phyloP scores from a whole-genome alignment of 1,140 invertebrate genomes.

The Papilio glaucus region DNA sequence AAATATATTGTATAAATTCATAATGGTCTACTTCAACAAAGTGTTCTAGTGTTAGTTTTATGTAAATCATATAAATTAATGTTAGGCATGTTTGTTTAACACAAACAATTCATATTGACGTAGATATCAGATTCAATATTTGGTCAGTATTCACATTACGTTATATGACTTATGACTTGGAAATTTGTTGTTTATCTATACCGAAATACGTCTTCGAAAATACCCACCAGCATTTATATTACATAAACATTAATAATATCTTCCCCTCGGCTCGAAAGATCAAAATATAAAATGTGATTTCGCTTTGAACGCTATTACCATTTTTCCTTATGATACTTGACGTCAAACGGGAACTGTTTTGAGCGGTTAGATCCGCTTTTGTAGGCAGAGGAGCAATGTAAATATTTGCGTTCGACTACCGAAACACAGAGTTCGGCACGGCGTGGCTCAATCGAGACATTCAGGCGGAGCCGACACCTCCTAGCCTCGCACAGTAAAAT shows the following conservation, averaged over 20 bases:
- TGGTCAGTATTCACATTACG: not conserved
- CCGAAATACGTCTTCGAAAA: constrained; percentile 2
- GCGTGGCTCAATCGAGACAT: not conserved
- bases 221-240: constrained; percentile 16
- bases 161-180: not conserved
- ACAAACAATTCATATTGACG: not conserved
- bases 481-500: constrained; percentile 9
- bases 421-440: not conserved
- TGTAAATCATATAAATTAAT: no score
- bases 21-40: no score
- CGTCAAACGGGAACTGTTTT: constrained; percentile 58
- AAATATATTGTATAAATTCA: no score
- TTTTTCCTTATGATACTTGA: constrained; percentile 47
- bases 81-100: not conserved
- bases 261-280: constrained; percentile 1
- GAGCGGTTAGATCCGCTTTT: constrained; percentile 50
- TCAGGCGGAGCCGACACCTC: no score
- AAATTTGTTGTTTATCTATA: constrained; percentile 10
- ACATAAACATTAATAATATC: constrained; percentile 31
- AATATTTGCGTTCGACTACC: constrained; percentile 43
- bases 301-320: constrained; percentile 4
- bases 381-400: constrained; percentile 48
- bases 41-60: no score
- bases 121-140: constrained; percentile 13
- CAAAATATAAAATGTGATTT: constrained; percentile 17